phyloP scores from a whole-genome alignment of 2,113 vertebrate species.

The Nipponia nippon region DNA sequence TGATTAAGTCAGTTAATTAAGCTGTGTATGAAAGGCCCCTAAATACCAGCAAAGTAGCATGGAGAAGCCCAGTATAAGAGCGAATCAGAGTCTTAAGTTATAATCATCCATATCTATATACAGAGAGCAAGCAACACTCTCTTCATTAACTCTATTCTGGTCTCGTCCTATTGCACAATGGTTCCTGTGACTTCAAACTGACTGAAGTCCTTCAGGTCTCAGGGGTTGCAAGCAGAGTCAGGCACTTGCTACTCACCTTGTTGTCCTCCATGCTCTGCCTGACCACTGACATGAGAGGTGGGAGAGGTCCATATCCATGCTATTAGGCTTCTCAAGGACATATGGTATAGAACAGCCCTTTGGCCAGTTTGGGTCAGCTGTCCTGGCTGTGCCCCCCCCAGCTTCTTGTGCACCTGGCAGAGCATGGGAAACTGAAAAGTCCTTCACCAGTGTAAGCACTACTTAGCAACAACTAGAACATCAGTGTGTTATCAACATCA shows the following conservation, averaged over 20 bases:
- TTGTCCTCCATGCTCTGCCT: not conserved
- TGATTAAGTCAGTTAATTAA: not conserved
- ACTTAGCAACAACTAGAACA: too few relatives aligned
- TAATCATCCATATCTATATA: not conserved
- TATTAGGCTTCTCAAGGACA: accelerated
- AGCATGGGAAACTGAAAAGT: too few relatives aligned
- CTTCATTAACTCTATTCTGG: not conserved
- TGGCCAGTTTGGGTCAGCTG: too few relatives aligned
- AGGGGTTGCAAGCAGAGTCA: not conserved
- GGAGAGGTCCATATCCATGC: accelerated
- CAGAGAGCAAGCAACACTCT: not conserved
- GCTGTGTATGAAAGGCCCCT: not conserved
- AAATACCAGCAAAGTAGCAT: not conserved
- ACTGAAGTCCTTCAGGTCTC: not conserved
- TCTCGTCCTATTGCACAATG: not conserved
- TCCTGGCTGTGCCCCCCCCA: too few relatives aligned
- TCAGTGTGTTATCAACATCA: too few relatives aligned
- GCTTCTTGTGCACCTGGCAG: too few relatives aligned
- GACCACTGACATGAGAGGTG: not conserved
- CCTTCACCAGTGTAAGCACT: too few relatives aligned
- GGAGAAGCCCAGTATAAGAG: not conserved
- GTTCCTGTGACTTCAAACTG: not conserved
- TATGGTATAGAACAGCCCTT: too few relatives aligned
- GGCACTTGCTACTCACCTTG: not conserved
- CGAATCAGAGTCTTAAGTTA: not conserved